Base-by-base conservation (phyloP, 1,140 invertebrate species). In the Sycophaga agraensis region DNA sequence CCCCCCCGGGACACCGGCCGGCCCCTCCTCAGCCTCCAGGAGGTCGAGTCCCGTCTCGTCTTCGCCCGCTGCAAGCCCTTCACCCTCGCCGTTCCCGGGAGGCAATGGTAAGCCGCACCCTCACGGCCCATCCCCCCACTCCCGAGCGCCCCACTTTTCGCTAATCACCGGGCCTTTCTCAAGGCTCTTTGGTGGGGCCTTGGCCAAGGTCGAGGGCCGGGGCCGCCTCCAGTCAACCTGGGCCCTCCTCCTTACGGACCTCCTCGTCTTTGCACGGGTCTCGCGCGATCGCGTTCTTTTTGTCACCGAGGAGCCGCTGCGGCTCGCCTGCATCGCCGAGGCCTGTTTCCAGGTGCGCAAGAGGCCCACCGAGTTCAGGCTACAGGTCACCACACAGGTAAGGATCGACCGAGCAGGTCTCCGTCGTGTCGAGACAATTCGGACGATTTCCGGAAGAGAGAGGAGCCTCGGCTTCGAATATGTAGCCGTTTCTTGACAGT, bases 51-150 rank as follows among this genome's bases (percentile, higher is more conserved):
- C 68, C 82, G 91, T 66, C 83, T 93, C 68, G 91, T 93, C 59
- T 93, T 93, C 78, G 92, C 91, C 66, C 87, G 90, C 76, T 93
- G 91, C 83, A 92, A 91, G 85, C 91, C 92, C 45, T 94, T 94
- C 73, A 86, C 88, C 21, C 79, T 94, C 73, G 89, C 86, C 68
- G 88, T 89, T 66, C 88, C 89, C 39, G 90, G 90, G 7, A 84
- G 92, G 59, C 90, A 92, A 77, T 93, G 91, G 91, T 81, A 56
- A 67, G 71, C 9, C 14, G 4, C 2, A 6, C 37, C 17, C 11
- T 16, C n/a, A 3, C 42, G 21, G 4, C 19, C 14, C 4, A 12
- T 22, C 11, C 61, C 16, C 21, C 16, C 16, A 19, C 39, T 19
- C 11, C 2, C 17, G 17, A 19, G 17, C 21, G 6, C 17, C 39